A percentile compares a stretch with the other conserved stretches of the same genome.
phyloP scores from a whole-genome alignment of 1,140 invertebrate species.

The Bombus ignitus region DNA sequence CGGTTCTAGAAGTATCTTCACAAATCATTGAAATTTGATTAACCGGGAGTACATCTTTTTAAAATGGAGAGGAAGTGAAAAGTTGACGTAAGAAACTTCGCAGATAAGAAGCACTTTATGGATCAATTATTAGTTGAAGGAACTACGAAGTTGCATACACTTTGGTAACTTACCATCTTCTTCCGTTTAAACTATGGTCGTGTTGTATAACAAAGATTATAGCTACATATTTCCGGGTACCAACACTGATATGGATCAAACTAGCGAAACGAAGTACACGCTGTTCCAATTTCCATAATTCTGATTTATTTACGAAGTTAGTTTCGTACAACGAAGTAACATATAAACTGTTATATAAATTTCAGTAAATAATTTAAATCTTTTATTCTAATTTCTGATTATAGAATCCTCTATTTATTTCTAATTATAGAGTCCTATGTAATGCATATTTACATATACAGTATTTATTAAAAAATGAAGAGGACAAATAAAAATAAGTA shows the following conservation, averaged over 20 bases:
- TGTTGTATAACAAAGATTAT: conserved; percentile 46
- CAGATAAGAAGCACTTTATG: conserved; percentile 58
- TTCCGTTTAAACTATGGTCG: conserved; percentile 25
- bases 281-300: background rate
- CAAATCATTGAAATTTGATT: conserved; percentile 67
- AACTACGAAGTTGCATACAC: conserved; percentile 63
- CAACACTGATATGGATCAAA: conserved; percentile 40
- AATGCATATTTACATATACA: no score
- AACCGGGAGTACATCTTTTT: conserved; percentile 62
- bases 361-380: background rate
- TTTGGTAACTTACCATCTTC: conserved; percentile 54
- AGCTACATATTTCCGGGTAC: conserved; percentile 24
- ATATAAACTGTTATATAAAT: background rate
- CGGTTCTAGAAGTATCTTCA: conserved; percentile 3
- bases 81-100: conserved; percentile 66
- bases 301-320: background rate
- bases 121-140: conserved; percentile 69
- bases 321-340: background rate
- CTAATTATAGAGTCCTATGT: no score
- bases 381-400: background rate
- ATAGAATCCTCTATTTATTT: no score
- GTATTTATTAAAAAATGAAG: no score
- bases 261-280: conserved; percentile 27
- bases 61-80: conserved; percentile 56
- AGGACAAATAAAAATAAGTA: no score